phyloP scores from a whole-genome alignment of 2,797 vertebrate species.

The Acropternis orthonyx region DNA sequence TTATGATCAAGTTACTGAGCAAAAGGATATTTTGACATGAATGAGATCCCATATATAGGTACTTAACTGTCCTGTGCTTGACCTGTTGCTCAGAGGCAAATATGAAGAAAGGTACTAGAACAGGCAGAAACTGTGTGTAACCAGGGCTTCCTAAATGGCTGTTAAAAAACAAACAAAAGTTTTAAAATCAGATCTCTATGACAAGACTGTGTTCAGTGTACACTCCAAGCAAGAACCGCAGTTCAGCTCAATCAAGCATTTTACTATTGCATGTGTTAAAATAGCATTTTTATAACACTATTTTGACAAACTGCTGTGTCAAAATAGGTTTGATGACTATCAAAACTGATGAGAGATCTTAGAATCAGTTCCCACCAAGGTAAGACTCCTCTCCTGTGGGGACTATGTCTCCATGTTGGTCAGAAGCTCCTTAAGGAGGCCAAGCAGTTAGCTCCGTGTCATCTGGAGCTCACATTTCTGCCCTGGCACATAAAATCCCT shows the following conservation, averaged over 20 bases:
- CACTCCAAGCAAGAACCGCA: background rate
- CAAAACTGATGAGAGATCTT: background rate
- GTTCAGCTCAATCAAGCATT: background rate
- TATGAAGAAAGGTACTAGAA: background rate
- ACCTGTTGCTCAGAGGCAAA: background rate
- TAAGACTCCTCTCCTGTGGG: background rate
- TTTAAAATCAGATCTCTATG: background rate
- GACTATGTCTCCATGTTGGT: background rate
- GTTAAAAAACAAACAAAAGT: background rate
- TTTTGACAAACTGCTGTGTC: background rate
- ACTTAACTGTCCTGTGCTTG: background rate
- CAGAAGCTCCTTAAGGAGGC: background rate
- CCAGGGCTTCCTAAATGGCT: background rate
- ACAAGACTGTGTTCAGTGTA: background rate
- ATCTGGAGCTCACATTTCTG: background rate
- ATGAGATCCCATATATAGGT: background rate
- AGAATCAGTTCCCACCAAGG: background rate
- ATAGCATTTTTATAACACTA: background rate
- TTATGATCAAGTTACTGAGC: background rate
- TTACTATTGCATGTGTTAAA: background rate
- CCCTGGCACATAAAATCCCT: background rate
- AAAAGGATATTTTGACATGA: background rate
- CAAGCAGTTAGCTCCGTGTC: background rate
- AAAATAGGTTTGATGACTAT: no score
- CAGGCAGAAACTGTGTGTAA: background rate